A percentile compares a stretch with the other conserved stretches of the same genome.
phyloP scores from a whole-genome alignment of 2,888 invertebrate species.

The Margaritifera margaritifera region DNA sequence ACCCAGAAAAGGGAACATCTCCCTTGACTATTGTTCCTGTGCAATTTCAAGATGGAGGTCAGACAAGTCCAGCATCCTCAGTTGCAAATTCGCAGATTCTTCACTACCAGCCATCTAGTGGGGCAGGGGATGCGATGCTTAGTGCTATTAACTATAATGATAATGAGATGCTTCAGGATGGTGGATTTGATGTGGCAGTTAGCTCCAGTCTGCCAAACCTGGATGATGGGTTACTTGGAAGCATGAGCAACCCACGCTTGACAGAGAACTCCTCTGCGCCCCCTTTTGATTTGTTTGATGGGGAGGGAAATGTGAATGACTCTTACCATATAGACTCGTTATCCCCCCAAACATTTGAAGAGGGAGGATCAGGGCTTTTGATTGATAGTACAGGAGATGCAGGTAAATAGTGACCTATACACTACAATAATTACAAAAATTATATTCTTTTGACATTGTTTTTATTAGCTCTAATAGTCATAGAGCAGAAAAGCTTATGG shows the following conservation, averaged over 20 bases:
- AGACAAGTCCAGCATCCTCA: constrained; percentile 63
- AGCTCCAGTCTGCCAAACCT: constrained; percentile 58
- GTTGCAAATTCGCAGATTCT: constrained; percentile 53
- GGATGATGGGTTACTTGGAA: constrained; percentile 66
- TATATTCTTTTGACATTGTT: no score
- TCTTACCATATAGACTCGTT: constrained; percentile 65
- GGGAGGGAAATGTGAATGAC: constrained; percentile 66
- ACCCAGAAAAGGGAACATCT: constrained; percentile 26
- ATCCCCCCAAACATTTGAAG: constrained; percentile 65
- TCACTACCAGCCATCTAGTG: constrained; percentile 60
- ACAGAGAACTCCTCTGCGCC: constrained; percentile 53
- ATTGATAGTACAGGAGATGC: constrained; percentile 26
- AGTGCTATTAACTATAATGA: constrained; percentile 72
- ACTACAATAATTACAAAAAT: not conserved
- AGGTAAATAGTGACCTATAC: constrained; percentile 13
- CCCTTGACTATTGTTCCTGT: constrained; percentile 34
- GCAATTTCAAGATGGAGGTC: constrained; percentile 56
- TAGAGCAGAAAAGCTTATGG: no score
- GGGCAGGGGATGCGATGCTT: constrained; percentile 71
- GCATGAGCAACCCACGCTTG: constrained; percentile 60
- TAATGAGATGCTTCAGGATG: constrained; percentile 68
- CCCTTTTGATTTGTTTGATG: constrained; percentile 69
- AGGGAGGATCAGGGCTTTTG: constrained; percentile 50
- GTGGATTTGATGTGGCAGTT: constrained; percentile 68
- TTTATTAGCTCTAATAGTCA: no score